Conservation (phyloP, 2,797 vertebrate species). For the Sebastes itinus region DNA sequence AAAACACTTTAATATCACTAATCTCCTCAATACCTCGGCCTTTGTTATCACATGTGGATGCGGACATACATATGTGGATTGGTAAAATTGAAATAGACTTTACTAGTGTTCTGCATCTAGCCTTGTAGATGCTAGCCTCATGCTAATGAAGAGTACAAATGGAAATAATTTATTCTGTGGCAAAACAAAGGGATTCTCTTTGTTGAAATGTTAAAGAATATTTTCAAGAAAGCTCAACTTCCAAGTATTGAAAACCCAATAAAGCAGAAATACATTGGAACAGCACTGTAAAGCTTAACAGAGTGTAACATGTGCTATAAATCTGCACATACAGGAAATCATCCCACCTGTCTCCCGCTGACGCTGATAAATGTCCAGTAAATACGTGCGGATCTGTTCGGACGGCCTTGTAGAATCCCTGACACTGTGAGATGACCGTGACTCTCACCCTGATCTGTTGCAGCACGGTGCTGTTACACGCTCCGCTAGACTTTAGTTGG, state of each 20-base stretch:
- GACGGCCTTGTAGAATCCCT: slow-evolving; percentile 1
- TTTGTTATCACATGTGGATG: not conserved
- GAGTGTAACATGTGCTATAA: not conserved
- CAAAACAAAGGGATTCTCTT: not conserved
- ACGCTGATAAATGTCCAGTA: slow-evolving; percentile 54
- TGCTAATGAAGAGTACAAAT: not conserved
- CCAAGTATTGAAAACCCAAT: not conserved
- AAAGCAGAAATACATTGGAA: not conserved
- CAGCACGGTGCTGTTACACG: slow-evolving; percentile 31
- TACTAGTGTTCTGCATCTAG: not conserved
- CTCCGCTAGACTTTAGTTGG: slow-evolving; percentile 19
- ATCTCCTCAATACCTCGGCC: too few relatives aligned
- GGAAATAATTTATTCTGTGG: not conserved
- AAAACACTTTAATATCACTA: not conserved
- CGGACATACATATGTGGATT: not conserved
- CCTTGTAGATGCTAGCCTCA: not conserved
- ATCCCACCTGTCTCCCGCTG: slow-evolving; percentile 8
- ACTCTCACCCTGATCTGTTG: slow-evolving; percentile 45
- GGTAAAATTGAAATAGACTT: not conserved
- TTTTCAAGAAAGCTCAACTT: not conserved
- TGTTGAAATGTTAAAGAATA: not conserved
- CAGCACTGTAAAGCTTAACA: not conserved
- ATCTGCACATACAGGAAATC: not conserved
- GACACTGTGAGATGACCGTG: slow-evolving; percentile 36
- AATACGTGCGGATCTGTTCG: not conserved